Percentiles rank a stretch among this genome's conserved stretches.
Evolutionary conservation across 2,797 vertebrate genomes (phyloP).

Genomic region (Erpetoichthys calabaricus): DNA sequence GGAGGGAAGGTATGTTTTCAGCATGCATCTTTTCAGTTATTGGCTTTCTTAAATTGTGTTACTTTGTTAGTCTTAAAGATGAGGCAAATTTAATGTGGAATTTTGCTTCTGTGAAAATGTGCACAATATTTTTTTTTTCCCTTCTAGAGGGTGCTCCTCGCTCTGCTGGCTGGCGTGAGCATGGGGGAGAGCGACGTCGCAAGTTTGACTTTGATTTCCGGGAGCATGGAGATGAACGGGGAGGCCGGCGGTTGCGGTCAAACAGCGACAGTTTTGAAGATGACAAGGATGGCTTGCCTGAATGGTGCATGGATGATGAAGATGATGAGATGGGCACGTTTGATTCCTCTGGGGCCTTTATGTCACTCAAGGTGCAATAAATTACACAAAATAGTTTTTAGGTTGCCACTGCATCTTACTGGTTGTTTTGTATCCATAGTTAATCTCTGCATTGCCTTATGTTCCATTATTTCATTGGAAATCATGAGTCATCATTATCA

Average conservation of each 20-base stretch:
- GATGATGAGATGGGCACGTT: conserved; percentile 86
- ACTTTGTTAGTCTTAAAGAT: no score
- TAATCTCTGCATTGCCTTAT: no score
- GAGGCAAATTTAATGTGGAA: no score
- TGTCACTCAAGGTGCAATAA: conserved; percentile 54
- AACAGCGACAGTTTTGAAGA: conserved; percentile 67
- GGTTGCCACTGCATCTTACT: no score
- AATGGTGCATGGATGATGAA: conserved; percentile 84
- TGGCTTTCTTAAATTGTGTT: no score
- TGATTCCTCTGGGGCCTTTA: conserved; percentile 78
- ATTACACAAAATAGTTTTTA: no score
- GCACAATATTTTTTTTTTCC: not conserved
- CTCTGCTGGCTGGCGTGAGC: conserved; percentile 81
- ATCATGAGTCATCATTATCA: no score
- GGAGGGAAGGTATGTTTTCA: conserved; percentile 52
- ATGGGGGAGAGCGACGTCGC: conserved; percentile 53
- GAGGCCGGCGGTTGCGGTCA: conserved; percentile 42
- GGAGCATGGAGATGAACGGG: conserved; percentile 56
- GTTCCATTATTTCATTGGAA: no score
- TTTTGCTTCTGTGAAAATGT: no score
- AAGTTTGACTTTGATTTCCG: conserved; percentile 80
- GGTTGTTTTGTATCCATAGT: no score
- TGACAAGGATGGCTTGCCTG: conserved; percentile 70
- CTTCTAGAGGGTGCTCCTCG: conserved; percentile 61
- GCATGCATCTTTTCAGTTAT: no score